Percentiles rank a stretch among this genome's conserved stretches.
phyloP scores from a whole-genome alignment of 2,888 invertebrate species.

The Thereva nobilitata region DNA sequence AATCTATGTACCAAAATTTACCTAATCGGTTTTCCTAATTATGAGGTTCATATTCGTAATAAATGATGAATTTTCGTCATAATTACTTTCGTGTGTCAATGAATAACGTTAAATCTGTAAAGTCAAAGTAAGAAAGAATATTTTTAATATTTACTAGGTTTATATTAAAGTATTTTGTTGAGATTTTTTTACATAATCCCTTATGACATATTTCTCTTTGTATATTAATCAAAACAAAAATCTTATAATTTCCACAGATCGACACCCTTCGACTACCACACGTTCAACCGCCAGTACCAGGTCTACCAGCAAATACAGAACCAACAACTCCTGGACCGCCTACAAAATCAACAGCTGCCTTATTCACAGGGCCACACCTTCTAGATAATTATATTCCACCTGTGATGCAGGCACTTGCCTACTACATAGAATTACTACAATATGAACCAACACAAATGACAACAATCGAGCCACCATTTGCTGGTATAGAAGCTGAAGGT shows the following conservation, averaged over 20 bases:
- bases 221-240: no score
- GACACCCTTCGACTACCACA: constrained; percentile 12
- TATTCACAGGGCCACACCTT: constrained; percentile 44
- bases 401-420: constrained; percentile 57
- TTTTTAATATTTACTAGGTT: no score
- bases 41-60: no score
- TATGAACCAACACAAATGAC: constrained; percentile 55
- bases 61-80: no score
- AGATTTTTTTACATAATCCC: no score
- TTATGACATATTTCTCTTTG: no score
- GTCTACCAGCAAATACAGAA: constrained; percentile 31
- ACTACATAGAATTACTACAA: constrained; percentile 57
- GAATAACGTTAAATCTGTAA: no score
- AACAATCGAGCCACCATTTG: constrained; percentile 56
- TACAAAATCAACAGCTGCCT: not conserved
- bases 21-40: no score
- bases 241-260: constrained; percentile 12
- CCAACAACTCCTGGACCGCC: constrained; percentile 12
- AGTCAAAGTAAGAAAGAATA: no score
- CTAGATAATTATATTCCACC: constrained; percentile 55
- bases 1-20: no score
- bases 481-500: constrained; percentile 42
- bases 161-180: no score
- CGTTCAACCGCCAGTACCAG: constrained; percentile 36
- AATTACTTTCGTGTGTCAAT: no score